Conservation (phyloP, 2,113 vertebrate genomes). For the Vulpes ferrilata region DNA sequence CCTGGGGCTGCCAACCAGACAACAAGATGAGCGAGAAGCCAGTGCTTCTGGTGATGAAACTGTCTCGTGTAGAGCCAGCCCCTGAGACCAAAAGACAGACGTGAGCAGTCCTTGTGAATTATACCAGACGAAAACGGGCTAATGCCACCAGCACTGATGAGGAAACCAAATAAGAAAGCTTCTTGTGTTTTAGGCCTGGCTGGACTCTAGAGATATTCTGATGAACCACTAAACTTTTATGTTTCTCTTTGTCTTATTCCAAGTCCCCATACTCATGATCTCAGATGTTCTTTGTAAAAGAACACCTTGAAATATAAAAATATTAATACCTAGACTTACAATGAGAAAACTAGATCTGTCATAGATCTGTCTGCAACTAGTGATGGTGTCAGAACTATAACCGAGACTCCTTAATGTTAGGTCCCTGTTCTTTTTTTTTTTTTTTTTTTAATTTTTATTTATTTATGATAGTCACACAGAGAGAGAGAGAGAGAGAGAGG, state of each 20-base stretch:
- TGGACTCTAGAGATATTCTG: background rate
- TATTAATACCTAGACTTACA: background rate
- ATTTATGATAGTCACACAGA: too few species aligned
- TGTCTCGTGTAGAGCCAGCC: background rate
- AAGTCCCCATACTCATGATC: background rate
- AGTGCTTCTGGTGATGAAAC: background rate
- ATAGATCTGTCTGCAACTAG: background rate
- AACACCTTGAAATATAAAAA: background rate
- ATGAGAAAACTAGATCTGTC: background rate
- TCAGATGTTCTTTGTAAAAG: background rate
- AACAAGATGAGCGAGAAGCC: background rate
- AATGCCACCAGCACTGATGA: background rate
- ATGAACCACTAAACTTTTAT: background rate
- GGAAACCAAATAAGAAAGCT: background rate
- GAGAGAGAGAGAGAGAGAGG: too few species aligned
- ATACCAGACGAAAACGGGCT: background rate
- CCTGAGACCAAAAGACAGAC: background rate
- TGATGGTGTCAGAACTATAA: background rate
- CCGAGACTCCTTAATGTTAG: background rate
- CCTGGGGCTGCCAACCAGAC: background rate
- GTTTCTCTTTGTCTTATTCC: background rate
- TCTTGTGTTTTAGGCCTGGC: background rate
- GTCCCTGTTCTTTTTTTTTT: background rate
- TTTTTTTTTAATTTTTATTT: too few species aligned
- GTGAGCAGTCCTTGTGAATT: background rate